Percentiles rank a stretch among this genome's conserved stretches.
Conservation (phyloP, 2,113 vertebrate species). For the Baryphthengus martii region DNA sequence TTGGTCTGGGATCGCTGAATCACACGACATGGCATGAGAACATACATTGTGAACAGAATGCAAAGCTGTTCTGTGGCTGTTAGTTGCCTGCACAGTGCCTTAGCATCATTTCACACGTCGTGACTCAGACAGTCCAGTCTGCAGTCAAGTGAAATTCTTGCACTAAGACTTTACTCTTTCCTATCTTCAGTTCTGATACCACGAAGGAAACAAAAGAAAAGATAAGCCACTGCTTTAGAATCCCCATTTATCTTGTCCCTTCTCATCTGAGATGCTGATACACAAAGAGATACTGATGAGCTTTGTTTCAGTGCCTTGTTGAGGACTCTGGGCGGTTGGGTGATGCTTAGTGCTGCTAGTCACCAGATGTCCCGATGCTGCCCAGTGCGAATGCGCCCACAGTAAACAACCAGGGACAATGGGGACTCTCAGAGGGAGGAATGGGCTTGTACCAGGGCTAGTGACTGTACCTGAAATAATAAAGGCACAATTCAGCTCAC, state of each 20-base stretch:
- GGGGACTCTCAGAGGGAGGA: constrained; percentile 13
- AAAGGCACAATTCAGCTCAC: constrained; percentile 42
- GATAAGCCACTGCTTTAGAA: background rate
- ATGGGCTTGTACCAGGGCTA: constrained; percentile 58
- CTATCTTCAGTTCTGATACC: background rate
- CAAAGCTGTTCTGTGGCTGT: background rate
- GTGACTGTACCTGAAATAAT: constrained; percentile 37
- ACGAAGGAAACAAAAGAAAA: background rate
- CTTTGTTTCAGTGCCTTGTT: background rate
- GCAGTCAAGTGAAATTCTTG: background rate
- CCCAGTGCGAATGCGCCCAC: background rate
- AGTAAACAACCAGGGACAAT: constrained; percentile 63
- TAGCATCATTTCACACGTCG: background rate
- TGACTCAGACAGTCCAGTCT: background rate
- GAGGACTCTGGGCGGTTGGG: background rate
- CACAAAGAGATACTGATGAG: background rate
- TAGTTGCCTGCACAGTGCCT: background rate
- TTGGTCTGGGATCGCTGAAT: background rate
- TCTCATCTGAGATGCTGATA: background rate
- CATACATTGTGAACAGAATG: background rate
- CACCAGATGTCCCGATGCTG: constrained; percentile 30
- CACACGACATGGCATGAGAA: background rate
- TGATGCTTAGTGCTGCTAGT: constrained; percentile 36
- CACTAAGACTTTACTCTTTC: background rate
- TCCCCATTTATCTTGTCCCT: background rate